Base-by-base conservation (phyloP, 2,113 vertebrate species). In the Saiga tatarica region DNA sequence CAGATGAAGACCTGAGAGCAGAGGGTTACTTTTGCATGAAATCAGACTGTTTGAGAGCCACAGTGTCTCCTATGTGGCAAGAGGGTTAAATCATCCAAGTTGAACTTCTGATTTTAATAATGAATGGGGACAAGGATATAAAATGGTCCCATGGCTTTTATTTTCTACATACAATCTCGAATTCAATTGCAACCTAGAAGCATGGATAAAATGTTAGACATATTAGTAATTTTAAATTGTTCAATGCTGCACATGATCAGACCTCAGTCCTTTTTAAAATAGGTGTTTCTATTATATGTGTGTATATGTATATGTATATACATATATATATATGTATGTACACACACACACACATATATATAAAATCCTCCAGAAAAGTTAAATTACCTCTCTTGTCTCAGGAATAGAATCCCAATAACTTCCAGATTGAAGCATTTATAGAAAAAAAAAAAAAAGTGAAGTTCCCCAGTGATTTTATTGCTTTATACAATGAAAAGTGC, bases 191-290 rank as follows among this genome's bases (percentile, higher is more conserved):
- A 95, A 98, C 92, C 47, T 59, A 67, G 84, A 97, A 98, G n/a
- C 33, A 45, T 7, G 96, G 97, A 95, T 98, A 97, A 87, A 50
- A 87, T 78, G 83, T 97, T 96, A 89, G 95, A 93, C 64, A 84
- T 97, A 97, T 98, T 93, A 96, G 97, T 97, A 97, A 98, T 98
- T 97, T 94, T 78, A 98, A 98, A 97, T 97, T 95, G 62, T 97
- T 97, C 81, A 64, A 0, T 97, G 71, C 23, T 74, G 36, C 95
- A 82, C 36, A 39, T 93, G 97, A 98, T 96, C 97, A 98, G 95
- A 98, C 45, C 28, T 93, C 78, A 97, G 88, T 98, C 62, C 92
- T 92, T 98, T 97, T 53, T 90, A 93, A 98, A 98, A 98, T 94
- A 96, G 79, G 89, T 96, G 47, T 92, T 96, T 92, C 96, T 96